Evolutionary conservation across 2,888 invertebrate species (phyloP), one percentile per base, ranked within the genome.

Genomic region (Camponotus fellah): DNA sequence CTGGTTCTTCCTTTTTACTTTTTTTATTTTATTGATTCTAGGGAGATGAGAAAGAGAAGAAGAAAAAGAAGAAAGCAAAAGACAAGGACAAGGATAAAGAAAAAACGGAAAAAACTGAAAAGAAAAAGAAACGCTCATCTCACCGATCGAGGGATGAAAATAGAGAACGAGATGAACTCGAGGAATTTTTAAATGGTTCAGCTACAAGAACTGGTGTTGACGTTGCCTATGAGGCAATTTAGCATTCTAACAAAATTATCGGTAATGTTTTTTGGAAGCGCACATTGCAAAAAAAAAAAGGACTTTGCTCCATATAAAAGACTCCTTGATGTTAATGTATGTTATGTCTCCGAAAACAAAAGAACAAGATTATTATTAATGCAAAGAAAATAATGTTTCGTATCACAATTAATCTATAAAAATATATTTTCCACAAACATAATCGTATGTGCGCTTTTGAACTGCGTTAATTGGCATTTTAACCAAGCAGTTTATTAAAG

Each of bases 191-290:
- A 9, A 96, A 96, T 93, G 96, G 96, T 85, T 92, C 95, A 87
- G 87, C 95, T 90, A 93, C 96, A 94, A 92, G 96, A 94, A 94
- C 96, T 89, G 92, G 93, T 94, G 93, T 95, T 94, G 95, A 96
- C 86, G 95, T 95, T 65, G 96, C 96, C 64, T 96, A 96, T 91
- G 96, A 96, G 93, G 96, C 96, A 88, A 96, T 96, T 93, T 96
- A 96, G 92, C 72, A 37, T 69, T 81, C 65, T 17, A 10, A 14
- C 46, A 53, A 37, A 21, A 79, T 79, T 37, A 37, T 60, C 10
- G 21, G 4, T 71, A n/a, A 80, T 8, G 3, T 37, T 37, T 71
- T 37, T 80, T 49, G 49, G 60, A 43, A 71, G 5, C 3, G 9
- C 26, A 80, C 71, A 37, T 80, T 80, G 37, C 71, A 71, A 49